Evolutionary conservation across 2,113 vertebrate genomes (phyloP).

Genomic region (Paramisgurnus dabryanus): DNA sequence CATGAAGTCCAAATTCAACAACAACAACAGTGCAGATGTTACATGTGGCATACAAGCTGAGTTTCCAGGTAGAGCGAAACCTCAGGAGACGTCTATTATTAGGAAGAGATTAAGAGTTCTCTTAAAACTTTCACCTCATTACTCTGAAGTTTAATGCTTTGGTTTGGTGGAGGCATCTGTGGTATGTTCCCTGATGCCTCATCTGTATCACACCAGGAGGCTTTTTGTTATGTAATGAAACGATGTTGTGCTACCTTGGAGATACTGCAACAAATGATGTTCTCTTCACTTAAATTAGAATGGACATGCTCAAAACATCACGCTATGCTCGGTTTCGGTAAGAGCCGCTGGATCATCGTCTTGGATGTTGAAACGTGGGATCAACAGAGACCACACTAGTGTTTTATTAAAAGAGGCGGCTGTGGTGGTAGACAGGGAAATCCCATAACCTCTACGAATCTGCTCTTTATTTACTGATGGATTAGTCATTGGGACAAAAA

Average conservation of each 20-base stretch:
- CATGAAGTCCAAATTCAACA: background rate
- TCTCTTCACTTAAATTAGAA: conserved; percentile 52
- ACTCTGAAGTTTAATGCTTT: conserved; percentile 31
- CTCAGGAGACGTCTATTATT: conserved; percentile 17
- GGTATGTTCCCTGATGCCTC: conserved; percentile 18
- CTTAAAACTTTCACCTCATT: conserved; percentile 24
- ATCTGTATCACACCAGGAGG: conserved; percentile 24
- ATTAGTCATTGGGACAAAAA: background rate
- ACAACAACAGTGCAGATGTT: conserved; percentile 17
- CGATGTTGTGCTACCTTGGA: conserved; percentile 57
- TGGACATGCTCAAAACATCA: conserved; percentile 50
- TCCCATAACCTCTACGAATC: conserved; percentile 56
- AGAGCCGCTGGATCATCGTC: background rate
- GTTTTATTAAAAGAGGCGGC: conserved; percentile 53
- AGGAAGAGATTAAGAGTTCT: conserved; percentile 34
- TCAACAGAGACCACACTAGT: conserved; percentile 23
- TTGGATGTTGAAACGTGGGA: conserved; percentile 22
- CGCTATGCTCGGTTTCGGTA: background rate
- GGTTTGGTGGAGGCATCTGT: conserved; percentile 46
- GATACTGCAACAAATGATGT: conserved; percentile 58
- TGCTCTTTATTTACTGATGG: conserved; percentile 28
- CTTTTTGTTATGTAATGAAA: conserved; percentile 17
- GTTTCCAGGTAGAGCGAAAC: conserved; percentile 26
- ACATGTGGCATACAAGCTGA: conserved; percentile 24
- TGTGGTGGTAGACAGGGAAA: conserved; percentile 55